A percentile compares a stretch with the other conserved stretches of the same genome.
These are phyloP conservation scores for Pachycephala philippinensis DNA, from an alignment of 2,113 vertebrate species.

Conservation along the genomic window DNA sequence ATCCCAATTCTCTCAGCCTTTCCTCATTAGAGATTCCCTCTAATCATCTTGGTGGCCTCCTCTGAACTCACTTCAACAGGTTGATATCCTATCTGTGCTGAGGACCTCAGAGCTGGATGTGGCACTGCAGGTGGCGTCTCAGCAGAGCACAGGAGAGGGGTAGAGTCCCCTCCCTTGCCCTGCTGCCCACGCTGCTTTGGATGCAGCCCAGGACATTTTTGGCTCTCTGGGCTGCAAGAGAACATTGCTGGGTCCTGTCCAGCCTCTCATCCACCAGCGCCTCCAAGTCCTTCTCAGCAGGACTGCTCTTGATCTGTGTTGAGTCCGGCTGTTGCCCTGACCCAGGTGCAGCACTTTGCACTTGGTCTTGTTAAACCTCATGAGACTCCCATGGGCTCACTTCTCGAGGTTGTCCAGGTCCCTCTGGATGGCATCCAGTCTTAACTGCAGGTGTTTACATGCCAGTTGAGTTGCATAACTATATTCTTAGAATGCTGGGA, in stretches of 20 bases:
- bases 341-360: background rate
- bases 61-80: background rate
- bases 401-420: background rate
- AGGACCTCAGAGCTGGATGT: background rate
- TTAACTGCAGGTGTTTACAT: background rate
- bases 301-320: background rate
- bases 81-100: rapidly evolving
- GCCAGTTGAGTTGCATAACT: background rate
- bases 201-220: background rate
- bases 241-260: background rate
- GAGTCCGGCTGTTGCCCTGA: rapidly evolving
- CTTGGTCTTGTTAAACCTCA: background rate
- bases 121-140: background rate
- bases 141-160: rapidly evolving
- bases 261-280: background rate
- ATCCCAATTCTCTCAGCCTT: background rate
- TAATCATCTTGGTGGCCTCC: background rate
- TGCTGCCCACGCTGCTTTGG: background rate
- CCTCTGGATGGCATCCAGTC: background rate
- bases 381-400: background rate
- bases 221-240: background rate
- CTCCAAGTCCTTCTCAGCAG: background rate
- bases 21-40: background rate
- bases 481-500: background rate
- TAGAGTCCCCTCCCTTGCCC: rapidly evolving